These are phyloP conservation scores for Plutella xylostella DNA, from an alignment of 2,888 invertebrate species.

Conservation along the genomic window DNA sequence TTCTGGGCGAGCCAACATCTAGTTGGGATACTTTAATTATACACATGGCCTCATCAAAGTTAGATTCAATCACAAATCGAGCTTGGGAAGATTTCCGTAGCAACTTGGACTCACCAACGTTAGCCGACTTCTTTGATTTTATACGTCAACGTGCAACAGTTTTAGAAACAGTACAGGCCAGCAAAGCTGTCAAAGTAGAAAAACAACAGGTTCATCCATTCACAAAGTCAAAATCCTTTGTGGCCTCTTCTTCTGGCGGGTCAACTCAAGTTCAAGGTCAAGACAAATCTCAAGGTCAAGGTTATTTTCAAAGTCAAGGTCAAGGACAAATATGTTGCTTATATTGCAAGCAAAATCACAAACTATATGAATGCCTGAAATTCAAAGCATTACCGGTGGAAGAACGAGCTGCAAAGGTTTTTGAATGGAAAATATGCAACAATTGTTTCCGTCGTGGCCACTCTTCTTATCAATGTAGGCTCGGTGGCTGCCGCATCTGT, in stretches of 20 bases:
- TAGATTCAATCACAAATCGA: neutral
- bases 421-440: slow-evolving; percentile 7
- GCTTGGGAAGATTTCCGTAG: slow-evolving; percentile 13
- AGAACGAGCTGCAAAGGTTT: slow-evolving; percentile 1
- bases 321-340: neutral
- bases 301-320: neutral
- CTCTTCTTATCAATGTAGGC: neutral
- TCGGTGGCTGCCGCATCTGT: neutral
- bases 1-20: slow-evolving; percentile 18
- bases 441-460: slow-evolving; percentile 1
- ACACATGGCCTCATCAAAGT: neutral
- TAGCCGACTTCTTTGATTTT: slow-evolving; percentile 9
- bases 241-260: no score
- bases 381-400: slow-evolving; percentile 6
- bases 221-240: neutral
- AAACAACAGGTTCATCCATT: neutral
- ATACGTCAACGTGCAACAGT: slow-evolving; percentile 10
- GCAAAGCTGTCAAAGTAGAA: neutral
- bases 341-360: slow-evolving; percentile 8
- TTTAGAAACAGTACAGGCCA: slow-evolving; percentile 2
- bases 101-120: slow-evolving; percentile 3
- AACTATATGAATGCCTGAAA: slow-evolving; percentile 9
- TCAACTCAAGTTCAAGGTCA: no score
- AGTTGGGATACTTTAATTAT: slow-evolving; percentile 16
- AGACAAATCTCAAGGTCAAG: no score